phyloP scores from a whole-genome alignment of 2,888 invertebrate genomes.

The Cordilura impudica region DNA sequence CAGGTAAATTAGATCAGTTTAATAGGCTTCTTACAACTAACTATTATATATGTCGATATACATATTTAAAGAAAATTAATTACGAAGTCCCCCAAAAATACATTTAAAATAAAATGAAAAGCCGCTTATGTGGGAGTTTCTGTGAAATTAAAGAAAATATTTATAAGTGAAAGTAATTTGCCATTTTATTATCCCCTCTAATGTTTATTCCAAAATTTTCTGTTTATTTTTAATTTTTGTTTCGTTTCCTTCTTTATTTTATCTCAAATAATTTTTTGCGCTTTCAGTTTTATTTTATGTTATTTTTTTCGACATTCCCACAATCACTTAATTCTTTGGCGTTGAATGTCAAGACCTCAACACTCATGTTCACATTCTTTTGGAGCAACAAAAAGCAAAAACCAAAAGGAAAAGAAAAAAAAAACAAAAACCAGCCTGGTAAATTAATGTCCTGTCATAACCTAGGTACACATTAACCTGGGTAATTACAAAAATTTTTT shows the following conservation, averaged over 20 bases:
- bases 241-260: neutral
- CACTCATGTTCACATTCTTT: constrained; percentile 5
- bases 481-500: constrained; percentile 53
- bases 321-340: constrained; percentile 57
- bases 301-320: constrained; percentile 24
- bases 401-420: constrained; percentile 11
- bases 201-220: neutral
- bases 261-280: constrained; percentile 39
- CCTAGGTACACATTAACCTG: constrained; percentile 55
- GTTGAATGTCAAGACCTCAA: constrained; percentile 42
- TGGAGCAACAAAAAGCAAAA: neutral
- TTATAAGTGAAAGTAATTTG: too few species aligned
- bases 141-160: too few species aligned
- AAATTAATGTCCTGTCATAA: constrained; percentile 62
- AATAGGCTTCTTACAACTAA: too few species aligned
- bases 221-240: constrained; percentile 6
- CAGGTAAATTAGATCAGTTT: too few species aligned
- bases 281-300: too few species aligned
- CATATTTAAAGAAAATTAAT: too few species aligned
- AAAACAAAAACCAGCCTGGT: constrained; percentile 25
- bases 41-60: too few species aligned
- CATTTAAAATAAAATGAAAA: too few species aligned
- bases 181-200: neutral
- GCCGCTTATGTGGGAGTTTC: too few species aligned
- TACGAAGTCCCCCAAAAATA: too few species aligned